Conservation (phyloP, 2,113 vertebrate genomes). For the Varanus komodoensis region DNA sequence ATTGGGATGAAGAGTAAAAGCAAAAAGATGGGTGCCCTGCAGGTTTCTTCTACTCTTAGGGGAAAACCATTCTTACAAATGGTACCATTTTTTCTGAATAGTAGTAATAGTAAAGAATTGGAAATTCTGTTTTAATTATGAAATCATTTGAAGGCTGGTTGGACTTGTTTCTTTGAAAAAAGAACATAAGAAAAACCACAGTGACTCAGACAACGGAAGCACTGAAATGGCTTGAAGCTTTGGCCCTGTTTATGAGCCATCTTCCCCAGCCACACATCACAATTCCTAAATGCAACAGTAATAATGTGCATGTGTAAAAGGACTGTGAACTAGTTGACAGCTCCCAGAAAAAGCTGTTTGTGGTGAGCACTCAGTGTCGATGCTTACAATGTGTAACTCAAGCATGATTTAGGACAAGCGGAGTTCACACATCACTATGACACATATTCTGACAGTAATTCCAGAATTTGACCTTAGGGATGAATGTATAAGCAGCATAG, state of each 20-base stretch:
- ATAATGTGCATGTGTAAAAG: not conserved
- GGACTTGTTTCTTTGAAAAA: too few relatives aligned
- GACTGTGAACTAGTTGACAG: not conserved
- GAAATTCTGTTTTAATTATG: too few relatives aligned
- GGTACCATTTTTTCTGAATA: too few relatives aligned
- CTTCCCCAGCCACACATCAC: too few relatives aligned
- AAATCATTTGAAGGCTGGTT: too few relatives aligned
- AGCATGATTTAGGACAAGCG: not conserved
- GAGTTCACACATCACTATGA: not conserved
- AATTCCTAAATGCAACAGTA: not conserved
- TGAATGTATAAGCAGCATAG: not conserved
- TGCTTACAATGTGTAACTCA: not conserved
- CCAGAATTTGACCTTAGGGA: not conserved
- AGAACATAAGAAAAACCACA: too few relatives aligned
- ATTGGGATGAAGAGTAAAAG: too few relatives aligned
- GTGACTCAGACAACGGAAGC: too few relatives aligned
- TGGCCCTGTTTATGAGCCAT: not conserved
- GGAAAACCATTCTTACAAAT: too few relatives aligned
- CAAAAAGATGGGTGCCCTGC: too few relatives aligned
- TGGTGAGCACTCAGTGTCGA: not conserved
- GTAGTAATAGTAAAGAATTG: too few relatives aligned
- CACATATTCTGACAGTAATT: not conserved
- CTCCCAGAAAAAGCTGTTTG: not conserved
- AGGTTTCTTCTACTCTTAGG: not conserved
- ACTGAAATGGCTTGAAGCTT: not conserved